A percentile compares a stretch with the other conserved stretches of the same genome.
Evolutionary conservation across 64 coral and sea anemone species (phyloP).

Genomic region (Stichodactyla helianthus): DNA sequence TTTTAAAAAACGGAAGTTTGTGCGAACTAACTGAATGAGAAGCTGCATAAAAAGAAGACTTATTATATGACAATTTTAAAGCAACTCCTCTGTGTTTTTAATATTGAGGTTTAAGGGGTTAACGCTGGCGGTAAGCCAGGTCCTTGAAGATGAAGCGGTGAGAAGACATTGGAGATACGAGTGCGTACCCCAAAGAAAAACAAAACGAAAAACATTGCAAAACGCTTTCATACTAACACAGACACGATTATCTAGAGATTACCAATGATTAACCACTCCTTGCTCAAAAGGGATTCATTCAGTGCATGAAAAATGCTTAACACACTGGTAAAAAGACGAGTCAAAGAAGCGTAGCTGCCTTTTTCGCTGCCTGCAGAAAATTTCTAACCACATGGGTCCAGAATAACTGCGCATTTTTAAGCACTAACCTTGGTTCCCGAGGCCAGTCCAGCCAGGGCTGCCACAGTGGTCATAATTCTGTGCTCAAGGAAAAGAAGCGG

Average conservation of each 20-base stretch:
- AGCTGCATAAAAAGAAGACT: neutral
- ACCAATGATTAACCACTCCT: neutral
- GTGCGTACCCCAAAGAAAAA: neutral
- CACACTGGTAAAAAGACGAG: neutral
- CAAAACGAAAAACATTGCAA: neutral
- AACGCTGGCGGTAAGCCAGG: neutral
- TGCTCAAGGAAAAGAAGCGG: neutral
- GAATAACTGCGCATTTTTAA: neutral
- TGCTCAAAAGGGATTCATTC: neutral
- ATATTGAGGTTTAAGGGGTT: neutral
- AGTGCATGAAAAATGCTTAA: neutral
- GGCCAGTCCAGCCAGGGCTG: conserved; percentile 58
- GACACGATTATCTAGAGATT: neutral
- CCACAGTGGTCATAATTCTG: conserved; percentile 69
- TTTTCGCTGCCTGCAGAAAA: conserved; percentile 27
- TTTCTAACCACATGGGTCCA: neutral
- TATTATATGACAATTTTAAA: neutral
- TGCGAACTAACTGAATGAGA: neutral
- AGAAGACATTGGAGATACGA: neutral
- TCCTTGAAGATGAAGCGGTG: neutral
- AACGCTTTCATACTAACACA: neutral
- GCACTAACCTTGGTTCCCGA: conserved; percentile 24
- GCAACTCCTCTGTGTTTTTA: neutral
- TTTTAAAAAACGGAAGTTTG: neutral
- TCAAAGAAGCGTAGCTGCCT: neutral